phyloP scores from a whole-genome alignment of 2,888 invertebrate genomes.

The Scaptomyza flava region DNA sequence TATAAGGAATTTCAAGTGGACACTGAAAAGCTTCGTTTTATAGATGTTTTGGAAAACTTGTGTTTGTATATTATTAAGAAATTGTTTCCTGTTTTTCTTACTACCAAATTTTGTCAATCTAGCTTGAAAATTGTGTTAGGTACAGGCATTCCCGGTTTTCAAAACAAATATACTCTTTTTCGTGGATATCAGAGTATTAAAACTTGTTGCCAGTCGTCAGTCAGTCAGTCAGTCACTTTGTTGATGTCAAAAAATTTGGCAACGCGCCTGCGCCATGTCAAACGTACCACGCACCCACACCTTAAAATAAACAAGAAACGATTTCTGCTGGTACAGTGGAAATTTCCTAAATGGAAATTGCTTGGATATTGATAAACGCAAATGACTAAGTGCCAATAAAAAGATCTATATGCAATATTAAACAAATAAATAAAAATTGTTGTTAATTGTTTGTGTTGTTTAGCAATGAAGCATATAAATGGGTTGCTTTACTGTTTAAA shows the following conservation, averaged over 20 bases:
- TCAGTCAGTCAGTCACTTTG: conserved; percentile 33
- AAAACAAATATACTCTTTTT: too few species aligned
- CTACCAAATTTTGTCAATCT: too few species aligned
- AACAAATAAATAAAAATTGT: neutral
- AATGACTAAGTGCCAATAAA: neutral
- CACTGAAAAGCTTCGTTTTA: too few species aligned
- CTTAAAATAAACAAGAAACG: neutral
- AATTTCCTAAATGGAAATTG: conserved; percentile 3
- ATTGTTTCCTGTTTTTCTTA: too few species aligned
- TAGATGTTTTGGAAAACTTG: too few species aligned
- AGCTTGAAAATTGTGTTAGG: too few species aligned
- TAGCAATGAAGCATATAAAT: neutral
- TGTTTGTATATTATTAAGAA: too few species aligned
- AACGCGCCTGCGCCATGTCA: conserved; percentile 62
- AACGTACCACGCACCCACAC: conserved; percentile 10
- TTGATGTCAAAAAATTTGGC: conserved; percentile 44
- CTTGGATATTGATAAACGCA: neutral
- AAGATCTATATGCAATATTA: neutral
- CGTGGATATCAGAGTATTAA: neutral
- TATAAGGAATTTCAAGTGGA: too few species aligned
- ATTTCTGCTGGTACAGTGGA: conserved; percentile 32
- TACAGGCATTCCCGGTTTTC: too few species aligned
- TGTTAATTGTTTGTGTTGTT: conserved; percentile 1
- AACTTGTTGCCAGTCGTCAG: conserved; percentile 60
- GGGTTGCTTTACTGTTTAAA: neutral